phyloP scores from a whole-genome alignment of 2,113 vertebrate genomes.

The Syrrhaptes paradoxus region DNA sequence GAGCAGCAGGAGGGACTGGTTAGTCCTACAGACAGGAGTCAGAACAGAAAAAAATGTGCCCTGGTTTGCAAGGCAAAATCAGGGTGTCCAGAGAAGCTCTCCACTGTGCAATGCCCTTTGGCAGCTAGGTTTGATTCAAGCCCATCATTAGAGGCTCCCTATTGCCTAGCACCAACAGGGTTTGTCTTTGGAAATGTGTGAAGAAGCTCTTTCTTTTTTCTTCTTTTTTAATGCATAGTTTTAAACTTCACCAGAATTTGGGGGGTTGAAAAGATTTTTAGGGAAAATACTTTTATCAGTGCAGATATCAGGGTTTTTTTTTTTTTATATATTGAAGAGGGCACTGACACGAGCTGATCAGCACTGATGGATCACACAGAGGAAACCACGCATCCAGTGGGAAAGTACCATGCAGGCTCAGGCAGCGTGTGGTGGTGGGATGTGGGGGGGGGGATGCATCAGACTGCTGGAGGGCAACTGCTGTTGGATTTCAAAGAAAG shows the following conservation, averaged over 20 bases:
- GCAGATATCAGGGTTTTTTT: not conserved
- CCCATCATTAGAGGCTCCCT: not conserved
- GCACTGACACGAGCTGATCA: not conserved
- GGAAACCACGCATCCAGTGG: not conserved
- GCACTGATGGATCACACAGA: not conserved
- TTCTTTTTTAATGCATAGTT: not conserved
- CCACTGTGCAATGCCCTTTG: not conserved
- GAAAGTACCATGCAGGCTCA: not conserved
- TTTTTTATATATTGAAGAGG: not conserved
- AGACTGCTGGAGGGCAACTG: not conserved
- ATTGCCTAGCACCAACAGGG: not conserved
- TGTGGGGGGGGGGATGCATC: not conserved
- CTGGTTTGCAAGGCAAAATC: not conserved
- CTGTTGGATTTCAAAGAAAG: not conserved
- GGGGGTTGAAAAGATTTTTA: not conserved
- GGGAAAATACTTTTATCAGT: not conserved
- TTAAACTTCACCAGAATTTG: not conserved
- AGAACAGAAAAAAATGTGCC: not conserved
- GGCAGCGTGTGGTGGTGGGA: not conserved
- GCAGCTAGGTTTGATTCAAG: not conserved
- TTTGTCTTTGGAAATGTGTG: not conserved
- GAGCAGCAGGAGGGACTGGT: not conserved
- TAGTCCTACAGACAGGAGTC: not conserved
- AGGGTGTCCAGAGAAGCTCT: not conserved
- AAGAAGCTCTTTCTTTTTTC: not conserved